Evolutionary conservation across 2,113 vertebrate genomes (phyloP).

Genomic region (Ptilorrhoa leucosticta): DNA sequence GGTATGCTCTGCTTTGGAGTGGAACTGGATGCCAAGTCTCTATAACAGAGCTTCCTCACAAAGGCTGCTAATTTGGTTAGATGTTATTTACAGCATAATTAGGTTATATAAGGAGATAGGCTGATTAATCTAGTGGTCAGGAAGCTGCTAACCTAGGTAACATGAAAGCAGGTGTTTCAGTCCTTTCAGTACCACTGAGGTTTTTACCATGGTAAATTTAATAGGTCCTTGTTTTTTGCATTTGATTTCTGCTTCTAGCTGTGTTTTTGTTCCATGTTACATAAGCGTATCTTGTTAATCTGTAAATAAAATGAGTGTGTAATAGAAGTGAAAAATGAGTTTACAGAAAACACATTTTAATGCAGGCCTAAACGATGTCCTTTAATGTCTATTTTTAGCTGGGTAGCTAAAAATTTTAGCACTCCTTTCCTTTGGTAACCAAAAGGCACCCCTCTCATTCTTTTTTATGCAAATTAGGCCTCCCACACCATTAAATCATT

Average conservation of each 20-base stretch:
- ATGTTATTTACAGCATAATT: background rate
- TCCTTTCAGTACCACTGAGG: background rate
- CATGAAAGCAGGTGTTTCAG: background rate
- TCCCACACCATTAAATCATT: slow-evolving; percentile 27
- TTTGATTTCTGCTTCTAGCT: background rate
- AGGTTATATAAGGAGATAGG: background rate
- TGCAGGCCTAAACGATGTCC: background rate
- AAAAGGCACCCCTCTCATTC: background rate
- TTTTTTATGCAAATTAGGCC: slow-evolving; percentile 33
- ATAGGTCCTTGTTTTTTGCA: background rate
- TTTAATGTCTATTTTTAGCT: slow-evolving; percentile 47
- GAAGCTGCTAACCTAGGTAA: background rate
- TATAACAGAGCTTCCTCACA: background rate
- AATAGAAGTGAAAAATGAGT: slow-evolving; percentile 33
- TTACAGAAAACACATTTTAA: slow-evolving; percentile 18
- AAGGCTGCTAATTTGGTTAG: background rate
- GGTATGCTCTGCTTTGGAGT: background rate
- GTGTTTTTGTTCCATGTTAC: background rate
- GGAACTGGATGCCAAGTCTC: background rate
- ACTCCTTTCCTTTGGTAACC: background rate
- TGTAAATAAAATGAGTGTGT: slow-evolving; percentile 6
- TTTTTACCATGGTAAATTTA: background rate
- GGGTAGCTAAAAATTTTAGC: background rate
- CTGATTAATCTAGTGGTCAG: background rate
- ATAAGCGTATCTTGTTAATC: background rate